phyloP scores from a whole-genome alignment of 2,113 vertebrate species.

The Sphaerodactylus townsendi region DNA sequence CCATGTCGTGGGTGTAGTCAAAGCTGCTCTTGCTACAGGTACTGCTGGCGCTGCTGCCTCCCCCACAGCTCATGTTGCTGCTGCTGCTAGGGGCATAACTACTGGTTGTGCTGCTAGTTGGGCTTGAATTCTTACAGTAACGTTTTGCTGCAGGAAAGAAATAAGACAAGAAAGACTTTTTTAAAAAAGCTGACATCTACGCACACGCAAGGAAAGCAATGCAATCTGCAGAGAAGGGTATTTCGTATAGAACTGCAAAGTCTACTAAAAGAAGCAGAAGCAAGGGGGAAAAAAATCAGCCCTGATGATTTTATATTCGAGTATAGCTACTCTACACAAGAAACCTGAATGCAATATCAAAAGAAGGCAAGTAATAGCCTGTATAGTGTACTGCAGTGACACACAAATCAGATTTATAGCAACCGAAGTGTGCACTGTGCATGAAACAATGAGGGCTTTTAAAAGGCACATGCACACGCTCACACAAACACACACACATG shows the following conservation, averaged over 20 bases:
- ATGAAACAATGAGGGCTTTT: not conserved
- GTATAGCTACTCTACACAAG: constrained; percentile 37
- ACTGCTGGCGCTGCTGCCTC: constrained; percentile 98
- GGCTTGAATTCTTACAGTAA: constrained; percentile 97
- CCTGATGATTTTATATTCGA: constrained; percentile 57
- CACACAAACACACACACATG: not conserved
- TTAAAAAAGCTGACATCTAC: constrained; percentile 45
- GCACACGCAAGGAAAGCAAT: constrained; percentile 56
- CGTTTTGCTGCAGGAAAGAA: constrained; percentile 89
- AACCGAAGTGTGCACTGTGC: constrained; percentile 19
- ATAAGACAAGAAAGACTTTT: constrained; percentile 69
- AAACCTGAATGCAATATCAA: constrained; percentile 30
- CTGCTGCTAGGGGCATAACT: constrained; percentile 98
- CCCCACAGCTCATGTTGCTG: constrained; percentile 91
- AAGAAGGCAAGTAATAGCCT: constrained; percentile 28
- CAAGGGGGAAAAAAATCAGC: constrained; percentile 50
- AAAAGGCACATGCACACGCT: not conserved
- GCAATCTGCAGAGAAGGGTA: constrained; percentile 64
- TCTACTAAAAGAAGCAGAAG: not conserved
- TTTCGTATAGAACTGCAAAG: constrained; percentile 59
- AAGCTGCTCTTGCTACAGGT: constrained; percentile 99
- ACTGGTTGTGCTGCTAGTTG: constrained; percentile 96
- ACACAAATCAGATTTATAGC: constrained; percentile 36
- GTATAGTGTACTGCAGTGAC: constrained; percentile 40
- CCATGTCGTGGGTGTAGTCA: constrained; percentile 98